Evolutionary conservation across 2,888 invertebrate species (phyloP), one percentile per base, ranked within the genome.

Genomic region (Tenthredo mesomela): DNA sequence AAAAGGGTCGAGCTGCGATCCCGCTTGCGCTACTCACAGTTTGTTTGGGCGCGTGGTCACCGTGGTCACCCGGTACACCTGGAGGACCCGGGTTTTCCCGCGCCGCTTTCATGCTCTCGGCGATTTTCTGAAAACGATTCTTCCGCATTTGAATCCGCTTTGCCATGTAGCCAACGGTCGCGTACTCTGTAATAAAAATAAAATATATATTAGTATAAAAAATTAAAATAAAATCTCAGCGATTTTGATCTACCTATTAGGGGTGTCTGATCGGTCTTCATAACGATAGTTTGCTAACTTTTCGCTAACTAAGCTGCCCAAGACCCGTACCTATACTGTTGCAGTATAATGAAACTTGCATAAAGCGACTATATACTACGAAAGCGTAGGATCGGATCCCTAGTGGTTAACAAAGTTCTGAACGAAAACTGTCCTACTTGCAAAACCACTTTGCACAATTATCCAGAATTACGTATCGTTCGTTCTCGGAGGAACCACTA

Each of bases 121-220:
- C 97, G 93, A 98, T 97, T 94, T 98, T 98, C 93, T 98, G 98
- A 94, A 98, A 97, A 93, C 98, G 96, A 94, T 97, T 98, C 95
- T 98, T 98, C 93, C 98, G 95, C 98, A 98, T 98, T 94, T 98
- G 98, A 94, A 98, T 98, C 94, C 98, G 95, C 95, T 98, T 99
- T 89, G 98, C 98, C 97, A 99, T 98, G 94, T 99, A 99, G 89
- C 98, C 98, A 90, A 99, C 99, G 88, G 98, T 98, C 88, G 99
- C 99, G 94, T 99, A 99, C 95, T 99, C 99, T 98, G 96, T 58
- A 58, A n/a, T n/a, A 77, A 78, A 54, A 54, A 33, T 4, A 33
- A 33, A 2, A 33, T n/a, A n/a, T n/a, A n/a, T n/a, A n/a, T n/a
- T n/a, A n/a, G 4, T 33, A 33, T 33, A 50, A 33, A 18, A 1